phyloP scores from a whole-genome alignment of 2,113 vertebrate genomes.

The Panthera uncia region DNA sequence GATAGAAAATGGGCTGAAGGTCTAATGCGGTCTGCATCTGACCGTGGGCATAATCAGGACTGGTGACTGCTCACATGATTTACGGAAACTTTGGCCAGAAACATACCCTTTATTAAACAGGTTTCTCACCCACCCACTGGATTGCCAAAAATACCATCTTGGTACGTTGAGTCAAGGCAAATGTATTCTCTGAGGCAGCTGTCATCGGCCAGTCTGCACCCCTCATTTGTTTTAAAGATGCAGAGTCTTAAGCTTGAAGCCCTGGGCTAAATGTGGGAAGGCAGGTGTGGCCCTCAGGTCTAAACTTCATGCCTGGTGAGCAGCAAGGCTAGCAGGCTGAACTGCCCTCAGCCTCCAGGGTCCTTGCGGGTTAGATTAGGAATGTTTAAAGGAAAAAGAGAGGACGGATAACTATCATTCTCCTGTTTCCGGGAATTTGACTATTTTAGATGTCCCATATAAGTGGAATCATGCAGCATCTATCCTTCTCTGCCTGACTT shows the following conservation, averaged over 20 bases:
- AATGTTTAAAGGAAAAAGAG: neutral
- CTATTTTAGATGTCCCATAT: neutral
- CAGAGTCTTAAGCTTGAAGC: neutral
- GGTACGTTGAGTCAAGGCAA: neutral
- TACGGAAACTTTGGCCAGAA: neutral
- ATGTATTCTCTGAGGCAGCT: neutral
- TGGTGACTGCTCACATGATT: neutral
- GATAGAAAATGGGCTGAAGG: neutral
- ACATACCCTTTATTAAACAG: neutral
- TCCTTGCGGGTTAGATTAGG: neutral
- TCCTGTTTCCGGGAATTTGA: neutral
- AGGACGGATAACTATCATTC: neutral
- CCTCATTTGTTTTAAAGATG: neutral
- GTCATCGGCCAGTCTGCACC: neutral
- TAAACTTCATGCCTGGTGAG: neutral
- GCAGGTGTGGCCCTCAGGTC: neutral
- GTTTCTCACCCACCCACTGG: neutral
- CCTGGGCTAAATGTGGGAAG: neutral
- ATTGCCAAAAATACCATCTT: neutral
- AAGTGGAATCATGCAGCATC: no score
- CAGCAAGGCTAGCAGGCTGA: no score
- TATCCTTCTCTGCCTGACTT: neutral
- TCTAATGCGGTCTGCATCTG: neutral
- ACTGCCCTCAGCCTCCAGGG: neutral
- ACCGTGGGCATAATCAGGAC: rapidly evolving